These are phyloP conservation scores for Stenodera caucasica DNA, from an alignment of 2,888 invertebrate species.

Conservation along the genomic window DNA sequence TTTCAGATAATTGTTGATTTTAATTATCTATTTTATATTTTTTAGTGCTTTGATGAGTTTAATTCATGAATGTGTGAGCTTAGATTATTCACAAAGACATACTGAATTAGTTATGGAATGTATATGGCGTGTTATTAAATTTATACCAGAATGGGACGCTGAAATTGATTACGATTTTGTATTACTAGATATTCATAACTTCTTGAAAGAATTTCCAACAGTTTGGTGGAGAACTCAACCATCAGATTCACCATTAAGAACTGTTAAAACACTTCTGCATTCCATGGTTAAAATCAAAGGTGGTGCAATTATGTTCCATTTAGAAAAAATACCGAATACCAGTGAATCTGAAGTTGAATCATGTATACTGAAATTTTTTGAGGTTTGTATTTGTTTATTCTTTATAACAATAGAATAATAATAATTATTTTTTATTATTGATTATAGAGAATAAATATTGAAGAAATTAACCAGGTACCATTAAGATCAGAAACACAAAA, in stretches of 20 bases:
- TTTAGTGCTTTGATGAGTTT: constrained; percentile 83
- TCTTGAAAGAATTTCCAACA: constrained; percentile 85
- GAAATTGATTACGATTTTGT: constrained; percentile 77
- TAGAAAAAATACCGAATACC: constrained; percentile 74
- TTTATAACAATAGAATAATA: neutral
- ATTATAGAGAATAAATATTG: constrained; percentile 56
- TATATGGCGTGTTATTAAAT: constrained; percentile 91
- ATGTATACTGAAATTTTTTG: constrained; percentile 80
- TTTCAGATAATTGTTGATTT: constrained; percentile 3
- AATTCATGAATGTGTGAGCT: constrained; percentile 81
- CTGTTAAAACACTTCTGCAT: constrained; percentile 92
- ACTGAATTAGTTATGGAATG: constrained; percentile 89
- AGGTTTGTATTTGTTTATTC: constrained; percentile 59
- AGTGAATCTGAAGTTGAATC: constrained; percentile 84
- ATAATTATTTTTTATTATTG: neutral
- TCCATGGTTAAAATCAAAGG: constrained; percentile 89
- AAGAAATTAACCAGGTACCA: constrained; percentile 55
- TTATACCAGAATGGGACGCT: constrained; percentile 77
- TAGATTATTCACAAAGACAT: constrained; percentile 69
- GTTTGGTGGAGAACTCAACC: constrained; percentile 82
- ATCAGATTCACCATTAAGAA: constrained; percentile 84
- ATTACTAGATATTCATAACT: constrained; percentile 82
- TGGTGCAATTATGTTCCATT: constrained; percentile 74
- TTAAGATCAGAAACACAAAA: constrained; percentile 48
- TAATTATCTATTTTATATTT: constrained; percentile 25